phyloP scores from a whole-genome alignment of 2,888 invertebrate species.

The Smittia aterrima region DNA sequence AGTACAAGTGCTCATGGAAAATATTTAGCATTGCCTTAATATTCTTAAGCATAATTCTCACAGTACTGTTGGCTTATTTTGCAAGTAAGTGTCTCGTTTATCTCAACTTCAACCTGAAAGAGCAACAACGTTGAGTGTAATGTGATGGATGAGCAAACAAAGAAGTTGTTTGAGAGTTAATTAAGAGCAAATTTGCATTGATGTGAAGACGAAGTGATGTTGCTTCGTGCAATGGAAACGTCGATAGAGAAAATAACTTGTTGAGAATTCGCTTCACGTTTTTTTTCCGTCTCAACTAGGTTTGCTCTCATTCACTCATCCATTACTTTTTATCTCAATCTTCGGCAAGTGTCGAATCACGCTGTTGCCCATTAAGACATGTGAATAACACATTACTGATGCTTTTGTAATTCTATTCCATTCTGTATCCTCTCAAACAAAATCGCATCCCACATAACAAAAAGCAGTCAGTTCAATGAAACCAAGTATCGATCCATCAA shows the following conservation, averaged over 20 bases:
- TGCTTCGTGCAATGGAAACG: too few species aligned
- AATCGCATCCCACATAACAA: background rate
- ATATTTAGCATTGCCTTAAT: slow-evolving; percentile 92
- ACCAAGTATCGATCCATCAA: slow-evolving; percentile 81
- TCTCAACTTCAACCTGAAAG: too few species aligned
- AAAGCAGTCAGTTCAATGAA: slow-evolving; percentile 86
- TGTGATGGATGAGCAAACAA: background rate
- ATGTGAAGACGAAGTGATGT: too few species aligned
- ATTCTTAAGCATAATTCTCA: slow-evolving; percentile 82
- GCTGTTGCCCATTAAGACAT: slow-evolving; percentile 7
- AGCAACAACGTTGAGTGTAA: background rate
- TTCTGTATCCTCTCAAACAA: background rate
- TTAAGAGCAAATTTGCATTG: too few species aligned
- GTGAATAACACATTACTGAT: background rate
- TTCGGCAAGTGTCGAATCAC: slow-evolving; percentile 30
- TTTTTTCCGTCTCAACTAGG: background rate
- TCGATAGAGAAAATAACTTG: slow-evolving; percentile 15
- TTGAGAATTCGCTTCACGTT: slow-evolving; percentile 32
- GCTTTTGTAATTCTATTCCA: background rate
- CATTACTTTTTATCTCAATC: background rate
- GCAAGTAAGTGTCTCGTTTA: slow-evolving; percentile 69
- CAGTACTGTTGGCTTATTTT: slow-evolving; percentile 92
- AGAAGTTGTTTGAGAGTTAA: too few species aligned
- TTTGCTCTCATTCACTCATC: background rate
- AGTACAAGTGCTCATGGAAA: slow-evolving; percentile 94